A percentile compares a stretch with the other conserved stretches of the same genome.
These are phyloP conservation scores for Formica aserva DNA, from an alignment of 2,888 invertebrate species.

Conservation along the genomic window DNA sequence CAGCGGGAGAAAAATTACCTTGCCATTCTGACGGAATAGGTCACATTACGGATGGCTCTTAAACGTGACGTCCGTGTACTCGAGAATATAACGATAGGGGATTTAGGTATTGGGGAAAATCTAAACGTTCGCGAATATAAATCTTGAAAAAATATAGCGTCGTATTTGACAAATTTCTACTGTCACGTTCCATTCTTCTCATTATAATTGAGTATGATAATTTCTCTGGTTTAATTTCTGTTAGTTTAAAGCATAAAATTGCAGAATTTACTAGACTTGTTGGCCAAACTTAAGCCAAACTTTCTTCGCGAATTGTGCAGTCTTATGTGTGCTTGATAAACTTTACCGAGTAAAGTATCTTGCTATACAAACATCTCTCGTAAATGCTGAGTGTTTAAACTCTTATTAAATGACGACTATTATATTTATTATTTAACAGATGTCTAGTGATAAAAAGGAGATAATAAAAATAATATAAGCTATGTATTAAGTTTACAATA, in stretches of 20 bases:
- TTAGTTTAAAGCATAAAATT: not conserved
- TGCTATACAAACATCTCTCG: slow-evolving; percentile 12
- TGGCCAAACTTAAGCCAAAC: not conserved
- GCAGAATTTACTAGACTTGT: not conserved
- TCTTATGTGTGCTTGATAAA: not conserved
- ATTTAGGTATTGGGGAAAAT: not conserved
- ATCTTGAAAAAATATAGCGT: not conserved
- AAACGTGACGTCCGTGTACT: not conserved
- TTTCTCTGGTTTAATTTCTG: not conserved
- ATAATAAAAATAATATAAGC: not conserved
- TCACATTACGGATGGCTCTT: not conserved
- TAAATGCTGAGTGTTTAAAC: not conserved
- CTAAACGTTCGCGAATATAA: not conserved
- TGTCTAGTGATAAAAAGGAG: not conserved
- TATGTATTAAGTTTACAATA: not conserved
- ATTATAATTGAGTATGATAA: not conserved
- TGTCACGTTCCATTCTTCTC: not conserved
- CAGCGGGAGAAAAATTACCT: slow-evolving; percentile 34
- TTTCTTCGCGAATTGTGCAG: slow-evolving; percentile 26
- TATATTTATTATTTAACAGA: slow-evolving; percentile 10
- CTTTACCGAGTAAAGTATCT: slow-evolving; percentile 17
- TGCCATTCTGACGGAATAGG: slow-evolving; percentile 1
- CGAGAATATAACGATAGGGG: not conserved
- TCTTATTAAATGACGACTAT: slow-evolving; percentile 18
- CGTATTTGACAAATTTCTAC: not conserved